These are phyloP conservation scores for Xyrauchen texanus DNA, from an alignment of 2,113 vertebrate species.

Conservation along the genomic window DNA sequence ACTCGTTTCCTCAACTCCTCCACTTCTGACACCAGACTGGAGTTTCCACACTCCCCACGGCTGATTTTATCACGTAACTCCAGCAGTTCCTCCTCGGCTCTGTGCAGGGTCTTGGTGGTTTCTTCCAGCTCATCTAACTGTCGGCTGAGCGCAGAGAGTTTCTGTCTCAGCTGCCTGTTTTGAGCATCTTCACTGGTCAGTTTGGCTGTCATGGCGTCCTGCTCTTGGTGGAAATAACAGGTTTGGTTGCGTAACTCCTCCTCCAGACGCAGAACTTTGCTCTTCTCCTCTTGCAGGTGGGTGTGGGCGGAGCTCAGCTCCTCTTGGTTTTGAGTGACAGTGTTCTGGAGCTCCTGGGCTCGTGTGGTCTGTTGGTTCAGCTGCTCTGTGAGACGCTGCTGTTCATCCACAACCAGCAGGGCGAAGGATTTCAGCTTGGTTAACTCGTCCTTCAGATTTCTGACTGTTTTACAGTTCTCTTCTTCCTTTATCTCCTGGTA, in stretches of 20 bases:
- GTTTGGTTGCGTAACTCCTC: slow-evolving; percentile 80
- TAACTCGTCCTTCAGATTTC: slow-evolving; percentile 86
- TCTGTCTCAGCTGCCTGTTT: slow-evolving; percentile 88
- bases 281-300: slow-evolving; percentile 82
- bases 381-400: slow-evolving; percentile 87
- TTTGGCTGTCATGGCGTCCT: slow-evolving; percentile 90
- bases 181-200: slow-evolving; percentile 90
- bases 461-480: slow-evolving; percentile 82
- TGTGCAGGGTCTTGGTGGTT: slow-evolving; percentile 88
- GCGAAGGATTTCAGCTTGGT: slow-evolving; percentile 95
- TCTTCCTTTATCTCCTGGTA: slow-evolving; percentile 85
- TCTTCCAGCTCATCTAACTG: slow-evolving; percentile 94
- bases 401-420: slow-evolving; percentile 94
- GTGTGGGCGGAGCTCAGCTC: slow-evolving; percentile 80
- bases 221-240: slow-evolving; percentile 78
- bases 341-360: slow-evolving; percentile 82
- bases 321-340: slow-evolving; percentile 77
- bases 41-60: slow-evolving; percentile 86
- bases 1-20: slow-evolving; percentile 90
- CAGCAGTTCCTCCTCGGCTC: slow-evolving; percentile 92
- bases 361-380: slow-evolving; percentile 83
- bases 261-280: slow-evolving; percentile 83
- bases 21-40: slow-evolving; percentile 85
- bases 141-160: slow-evolving; percentile 85
- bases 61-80: slow-evolving; percentile 91